Evolutionary conservation across 2,113 vertebrate species (phyloP), one percentile per base, ranked within the genome.

Genomic region (Abramis brama): DNA sequence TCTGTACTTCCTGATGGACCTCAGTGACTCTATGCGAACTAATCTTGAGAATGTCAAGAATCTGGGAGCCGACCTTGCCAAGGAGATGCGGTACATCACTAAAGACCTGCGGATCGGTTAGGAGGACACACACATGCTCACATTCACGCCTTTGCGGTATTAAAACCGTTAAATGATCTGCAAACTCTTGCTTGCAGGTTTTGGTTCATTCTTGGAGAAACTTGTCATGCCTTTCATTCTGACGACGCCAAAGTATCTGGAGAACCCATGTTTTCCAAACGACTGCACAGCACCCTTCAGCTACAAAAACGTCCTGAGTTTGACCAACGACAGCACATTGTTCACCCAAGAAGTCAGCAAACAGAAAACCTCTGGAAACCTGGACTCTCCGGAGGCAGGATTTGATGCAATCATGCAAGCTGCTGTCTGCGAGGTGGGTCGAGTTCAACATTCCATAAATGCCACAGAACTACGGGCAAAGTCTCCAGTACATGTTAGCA

Each of bases 381-480:
- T 99, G 93, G 98, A 99, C 93, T 99, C 97, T 85, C 97, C 98
- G 0, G 98, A 99, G 94, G 98, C 98, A 1, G 98, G 98, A 86
- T 99, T 99, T 85, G 98, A 99, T 86, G 98, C 98, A 83, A 99
- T 99, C 92, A 99, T 99, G 98, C 98, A 99, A 87, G 97, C 98
- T 92, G 98, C 97, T 0, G 98, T 99, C 84, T 99, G 98, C 90
- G 96, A 95, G 91, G 98, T 99, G 92, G 96, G 97, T 93, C 21
- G 30, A 12, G 11, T 39, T 59, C 25, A 74, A 8, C 55, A 76
- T 62, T 68, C 57, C 68, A 10, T 19, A 59, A 71, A 83, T 57
- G 50, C 13, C 47, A 36, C 21, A 71, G 23, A 70, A 73, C 66
- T 83, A 59, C 1, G 4, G 11, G 55, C 57, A 79, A 79, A 60